Base-by-base conservation (phyloP, 37 sponge, comb jelly and placozoan genomes). In the Halichondria panicea region DNA sequence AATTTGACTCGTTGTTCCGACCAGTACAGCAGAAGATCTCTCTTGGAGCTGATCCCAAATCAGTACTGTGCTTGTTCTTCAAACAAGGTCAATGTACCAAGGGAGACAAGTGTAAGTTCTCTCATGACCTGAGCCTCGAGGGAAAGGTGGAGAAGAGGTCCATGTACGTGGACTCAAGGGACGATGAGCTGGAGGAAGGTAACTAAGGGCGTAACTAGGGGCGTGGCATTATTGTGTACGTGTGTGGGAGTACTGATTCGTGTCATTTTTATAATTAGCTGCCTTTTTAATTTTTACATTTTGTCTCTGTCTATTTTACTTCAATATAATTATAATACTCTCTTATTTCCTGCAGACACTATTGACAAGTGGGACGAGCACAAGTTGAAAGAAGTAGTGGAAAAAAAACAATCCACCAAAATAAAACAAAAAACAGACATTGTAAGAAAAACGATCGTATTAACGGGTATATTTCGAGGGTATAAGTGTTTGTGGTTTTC, bases 61-160 rank as follows among this genome's bases (percentile, higher is more conserved):
- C 94, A 27, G 92, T 98, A 1, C 76, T 98, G 27, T 98, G 99
- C 76, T 86, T 88, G 35, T 98, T 98, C 77, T 98, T 86, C 79
- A 93, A 87, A 66, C 96, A 98, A 63, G 99, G 99, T 40, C 71
- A 76, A 46, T 98, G 99, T 50, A 82, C 68, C 38, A 98, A 98
- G 66, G 99, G 99, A 42, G 94, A 93, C 84, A 98, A 95, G 83
- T 98, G 99, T 62, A 98, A 98, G 82, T 98, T 98, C 81, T 98
- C 99, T 25, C 99, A 98, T 66, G 99, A 98, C 62, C 89, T 93
- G 37, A 66, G 89, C 7, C 74, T 95, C 67, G 97, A 96, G 71
- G 72, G 75, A 0, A 93, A 91, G 57, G 37, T 89, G 5, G 99
- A 95, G 72, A 98, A 98, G 71, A 80, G 92, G 71, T 93, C 92